phyloP scores from a whole-genome alignment of 1,140 invertebrate species.

The Drosophila bipectinata region DNA sequence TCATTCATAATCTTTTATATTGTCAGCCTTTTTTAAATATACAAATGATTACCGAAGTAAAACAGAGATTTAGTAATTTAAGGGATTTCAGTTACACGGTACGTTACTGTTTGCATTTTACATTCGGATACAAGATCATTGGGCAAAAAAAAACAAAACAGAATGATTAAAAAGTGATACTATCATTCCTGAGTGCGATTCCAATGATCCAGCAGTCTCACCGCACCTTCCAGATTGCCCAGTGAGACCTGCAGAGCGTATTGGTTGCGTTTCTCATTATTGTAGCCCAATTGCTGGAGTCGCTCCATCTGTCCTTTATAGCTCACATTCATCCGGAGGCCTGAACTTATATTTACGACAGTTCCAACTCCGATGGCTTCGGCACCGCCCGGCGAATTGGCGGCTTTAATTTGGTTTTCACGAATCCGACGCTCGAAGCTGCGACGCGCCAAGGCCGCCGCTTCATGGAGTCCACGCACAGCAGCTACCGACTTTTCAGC shows the following conservation, averaged over 20 bases:
- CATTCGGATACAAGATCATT: conserved; percentile 13
- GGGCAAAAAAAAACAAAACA: conserved; percentile 20
- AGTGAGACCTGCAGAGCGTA: conserved; percentile 45
- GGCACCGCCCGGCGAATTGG: no score
- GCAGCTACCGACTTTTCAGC: neutral
- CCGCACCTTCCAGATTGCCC: conserved; percentile 46
- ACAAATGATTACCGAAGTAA: neutral
- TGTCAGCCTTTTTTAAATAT: neutral
- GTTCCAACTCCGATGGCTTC: no score
- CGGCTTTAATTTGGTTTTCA: neutral
- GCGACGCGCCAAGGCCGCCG: conserved; percentile 1
- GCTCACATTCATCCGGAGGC: conserved; percentile 7
- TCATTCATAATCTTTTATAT: no score
- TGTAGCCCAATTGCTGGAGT: conserved; percentile 41
- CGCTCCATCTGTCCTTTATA: conserved; percentile 36
- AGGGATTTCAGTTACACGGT: neutral
- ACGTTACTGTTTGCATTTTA: neutral
- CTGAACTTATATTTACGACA: no score
- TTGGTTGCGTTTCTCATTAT: conserved; percentile 39
- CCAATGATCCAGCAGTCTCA: conserved; percentile 55
- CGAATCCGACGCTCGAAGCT: neutral
- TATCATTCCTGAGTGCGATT: conserved; percentile 18
- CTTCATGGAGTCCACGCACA: neutral
- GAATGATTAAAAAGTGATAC: neutral
- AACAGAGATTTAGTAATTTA: conserved; percentile 10